Base-by-base conservation (phyloP, 2,797 vertebrate species). In the Adrianichthys oophorus region DNA sequence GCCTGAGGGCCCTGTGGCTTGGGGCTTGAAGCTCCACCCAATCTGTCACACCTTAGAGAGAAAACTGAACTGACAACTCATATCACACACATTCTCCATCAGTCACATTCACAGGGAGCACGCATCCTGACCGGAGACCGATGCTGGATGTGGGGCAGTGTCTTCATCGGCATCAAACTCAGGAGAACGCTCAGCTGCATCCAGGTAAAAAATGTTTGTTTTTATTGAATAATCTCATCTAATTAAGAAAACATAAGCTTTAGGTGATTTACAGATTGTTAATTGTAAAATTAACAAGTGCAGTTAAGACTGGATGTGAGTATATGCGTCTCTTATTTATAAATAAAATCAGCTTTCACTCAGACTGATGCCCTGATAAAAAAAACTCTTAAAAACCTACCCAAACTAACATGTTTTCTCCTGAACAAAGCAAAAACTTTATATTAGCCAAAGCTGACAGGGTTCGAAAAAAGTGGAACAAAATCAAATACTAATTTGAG, bases 1-100 rank as follows among this genome's bases (percentile, higher is more conserved):
- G 94, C 97, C 96, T 46, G 87, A 95, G 95, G 97, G 95, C 94
- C 90, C 91, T 92, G 92, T 94, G 95, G 94, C 93, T 46, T 95
- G 90, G 84, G 90, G 92, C 91, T 12, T 72, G 89, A 95, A 91
- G 94, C 94, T 90, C 94, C 96, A 90, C 97, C 97, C 94, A 91
- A 91, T 75, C 71, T 87, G 82, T 82, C 88, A 91, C 93, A 92
- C 87, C 91, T 94, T 87, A 94, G 91, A 94, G 90, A 92, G 65
- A 79, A 73, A 88, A 82, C 79, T 88, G 72, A 80, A 75, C 84
- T 80, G 68, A 85, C 83, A 78, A 74, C 74, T 74, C 74, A 76
- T 64, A 73, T 82, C 72, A 80, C 57, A 72, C 76, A 66, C 74
- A 77, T 63, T 62, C 58, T 59, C 21, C 56, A 72, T 79, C 79